Conservation (phyloP, 2,113 vertebrate species). For the Mugil cephalus region DNA sequence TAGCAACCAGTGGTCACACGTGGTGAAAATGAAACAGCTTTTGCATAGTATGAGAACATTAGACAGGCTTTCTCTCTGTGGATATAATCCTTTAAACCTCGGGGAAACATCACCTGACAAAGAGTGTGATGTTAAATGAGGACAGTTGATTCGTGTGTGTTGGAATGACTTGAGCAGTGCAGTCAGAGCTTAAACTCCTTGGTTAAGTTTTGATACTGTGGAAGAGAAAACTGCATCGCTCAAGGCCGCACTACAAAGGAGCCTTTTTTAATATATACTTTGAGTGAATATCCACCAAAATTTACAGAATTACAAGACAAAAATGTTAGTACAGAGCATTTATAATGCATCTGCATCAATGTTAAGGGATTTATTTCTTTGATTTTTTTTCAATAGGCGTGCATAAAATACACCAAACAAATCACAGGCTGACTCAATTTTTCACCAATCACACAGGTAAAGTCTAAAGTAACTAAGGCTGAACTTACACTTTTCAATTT, state of each 20-base stretch:
- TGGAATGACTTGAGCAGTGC: neutral
- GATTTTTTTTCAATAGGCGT: slow-evolving; percentile 13
- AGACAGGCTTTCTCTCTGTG: slow-evolving; percentile 46
- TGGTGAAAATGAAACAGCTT: slow-evolving; percentile 37
- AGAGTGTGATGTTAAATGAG: slow-evolving; percentile 7
- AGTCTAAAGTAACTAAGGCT: slow-evolving; percentile 66
- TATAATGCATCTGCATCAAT: neutral
- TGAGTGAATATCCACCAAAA: slow-evolving; percentile 31
- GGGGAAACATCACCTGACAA: slow-evolving; percentile 14
- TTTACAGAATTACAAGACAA: slow-evolving; percentile 31
- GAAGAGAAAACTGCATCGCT: slow-evolving; percentile 2
- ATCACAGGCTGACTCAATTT: slow-evolving; percentile 30
- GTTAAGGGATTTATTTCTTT: neutral
- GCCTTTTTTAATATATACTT: neutral
- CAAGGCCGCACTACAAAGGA: slow-evolving; percentile 11
- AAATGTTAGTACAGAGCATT: slow-evolving; percentile 28
- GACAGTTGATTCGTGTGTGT: neutral
- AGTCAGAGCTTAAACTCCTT: slow-evolving; percentile 34
- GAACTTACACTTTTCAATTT: slow-evolving; percentile 66
- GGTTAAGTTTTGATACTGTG: slow-evolving; percentile 23
- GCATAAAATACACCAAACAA: slow-evolving; percentile 31
- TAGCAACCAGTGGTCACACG: slow-evolving; percentile 42
- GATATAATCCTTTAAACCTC: slow-evolving; percentile 45
- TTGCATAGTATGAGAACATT: slow-evolving; percentile 78
- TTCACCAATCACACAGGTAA: slow-evolving; percentile 34